These are phyloP conservation scores for Excalfactoria chinensis DNA, from an alignment of 2,113 vertebrate species.

Conservation along the genomic window DNA sequence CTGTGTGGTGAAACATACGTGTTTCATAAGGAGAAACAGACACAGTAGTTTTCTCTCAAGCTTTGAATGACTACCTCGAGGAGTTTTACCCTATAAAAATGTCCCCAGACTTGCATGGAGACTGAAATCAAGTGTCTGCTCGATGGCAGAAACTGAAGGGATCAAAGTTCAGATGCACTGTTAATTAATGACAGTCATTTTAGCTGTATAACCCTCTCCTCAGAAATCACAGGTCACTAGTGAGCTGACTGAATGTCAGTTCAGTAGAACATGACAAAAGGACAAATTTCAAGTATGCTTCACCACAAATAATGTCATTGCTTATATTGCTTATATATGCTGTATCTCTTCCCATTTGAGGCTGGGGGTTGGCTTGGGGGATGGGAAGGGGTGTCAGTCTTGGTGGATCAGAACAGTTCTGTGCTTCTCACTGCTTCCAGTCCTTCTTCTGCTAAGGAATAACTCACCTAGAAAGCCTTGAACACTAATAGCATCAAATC, in stretches of 20 bases:
- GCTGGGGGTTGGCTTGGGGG: not conserved
- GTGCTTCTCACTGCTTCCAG: not conserved
- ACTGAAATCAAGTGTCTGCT: not conserved
- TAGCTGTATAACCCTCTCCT: not conserved
- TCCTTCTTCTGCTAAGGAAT: not conserved
- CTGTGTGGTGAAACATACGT: not conserved
- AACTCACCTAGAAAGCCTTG: not conserved
- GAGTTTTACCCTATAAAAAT: not conserved
- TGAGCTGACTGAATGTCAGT: not conserved
- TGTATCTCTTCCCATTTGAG: not conserved
- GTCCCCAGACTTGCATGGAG: not conserved
- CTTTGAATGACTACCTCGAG: not conserved
- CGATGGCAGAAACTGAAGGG: not conserved
- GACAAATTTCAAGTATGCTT: not conserved
- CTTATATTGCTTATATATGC: not conserved
- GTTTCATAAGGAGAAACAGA: not conserved
- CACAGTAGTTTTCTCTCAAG: not conserved
- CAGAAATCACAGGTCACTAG: not conserved
- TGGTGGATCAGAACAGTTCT: not conserved
- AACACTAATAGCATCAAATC: not conserved
- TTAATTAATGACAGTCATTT: not conserved
- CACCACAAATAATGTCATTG: not conserved
- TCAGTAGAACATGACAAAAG: not conserved
- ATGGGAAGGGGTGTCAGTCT: not conserved
- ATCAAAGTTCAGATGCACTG: not conserved